Evolutionary conservation across 2,113 vertebrate genomes (phyloP), one percentile per base, ranked within the genome.

Genomic region (Scortum barcoo): DNA sequence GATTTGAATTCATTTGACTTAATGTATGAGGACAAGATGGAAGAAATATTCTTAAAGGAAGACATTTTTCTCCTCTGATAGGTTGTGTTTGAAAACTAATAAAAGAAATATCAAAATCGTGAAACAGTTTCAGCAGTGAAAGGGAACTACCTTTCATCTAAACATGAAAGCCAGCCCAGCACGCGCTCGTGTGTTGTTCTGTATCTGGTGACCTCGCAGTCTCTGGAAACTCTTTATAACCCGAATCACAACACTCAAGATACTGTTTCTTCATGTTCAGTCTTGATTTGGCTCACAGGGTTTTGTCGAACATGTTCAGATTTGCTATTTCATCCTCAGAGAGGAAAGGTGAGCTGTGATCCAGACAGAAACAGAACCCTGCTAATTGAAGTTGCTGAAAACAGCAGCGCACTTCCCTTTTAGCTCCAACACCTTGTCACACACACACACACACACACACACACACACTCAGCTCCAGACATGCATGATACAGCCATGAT

Each of bases 351-450:
- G 0, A 72, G 71, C 14, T 84, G 56, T 60, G 60, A 90, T 62
- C n/a, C 65, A 86, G 60, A 71, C 56, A 72, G 68, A 81, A 62
- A 66, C 13, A 83, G 54, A 85, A 54, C 36, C 38, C 10, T 56
- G 56, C 77, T 83, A 78, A 88, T 86, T 78, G 80, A 89, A 76
- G 68, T 36, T 36, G 33, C 79, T 76, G 75, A n/a, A 83, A 78
- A 65, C 42, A 69, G 69, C 72, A 65, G 20, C 69, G 62, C 66
- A 51, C 33, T 26, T 61, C 68, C 72, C 58, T 48, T 89, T 81
- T 70, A 76, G 66, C 70, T 36, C 66, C 79, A 60, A 73, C 70
- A 78, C 61, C 65, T 73, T 58, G 16, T 28, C 17, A 33, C 51
- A 16, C 66, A 66, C 51, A 19, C 33, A 60, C 81, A 62, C 58